Base-by-base conservation (phyloP, 1,140 invertebrate genomes). In the Notospermus geniculatus region DNA sequence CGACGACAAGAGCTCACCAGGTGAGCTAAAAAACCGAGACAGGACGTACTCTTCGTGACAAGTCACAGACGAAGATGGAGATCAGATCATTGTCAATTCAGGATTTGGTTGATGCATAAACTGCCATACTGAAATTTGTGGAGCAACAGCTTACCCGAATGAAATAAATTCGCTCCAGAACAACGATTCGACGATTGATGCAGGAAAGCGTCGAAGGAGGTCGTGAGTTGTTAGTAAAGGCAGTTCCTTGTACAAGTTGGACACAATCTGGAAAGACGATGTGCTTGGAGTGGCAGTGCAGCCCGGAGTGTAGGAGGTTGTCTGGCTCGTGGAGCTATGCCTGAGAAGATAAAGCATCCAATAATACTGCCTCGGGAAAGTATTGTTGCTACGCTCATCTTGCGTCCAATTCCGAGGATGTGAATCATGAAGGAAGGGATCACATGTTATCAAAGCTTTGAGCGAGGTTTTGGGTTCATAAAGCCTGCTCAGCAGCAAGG, bases 221-320 rank as follows among this genome's bases (percentile, higher is more conserved):
- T n/a, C n/a, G n/a, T n/a, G n/a, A 15, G 30, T 5, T 2, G 11
- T 65, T 11, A 65, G 57, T 36, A 62, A 29, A 17, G 19, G 39
- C 1, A 65, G 50, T 27, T 36, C 28, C 25, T 50, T 68, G 7
- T 27, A 23, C 2, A 65, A 67, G 27, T 41, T 68, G 27, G 50
- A 68, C 43, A 57, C 64, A 23, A 54, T 57, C 29, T 9, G 60
- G 19, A 29, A 64, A 5, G 28, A 59, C 1, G 64, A 50, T 15
- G 2, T 66, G 15, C 27, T 68, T 7, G 27, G 58, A 57, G n/a
- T n/a, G n/a, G n/a, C n/a, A n/a, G n/a, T n/a, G n/a, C n/a, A n/a
- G n/a, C n/a, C n/a, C n/a, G n/a, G n/a, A n/a, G n/a, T n/a, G 61
- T 68, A 22, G 64, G 66, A 29, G 62, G 66, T 23, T 19, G 63